Base-by-base conservation (phyloP, 2,113 vertebrate species). In the Maccullochella peelii region DNA sequence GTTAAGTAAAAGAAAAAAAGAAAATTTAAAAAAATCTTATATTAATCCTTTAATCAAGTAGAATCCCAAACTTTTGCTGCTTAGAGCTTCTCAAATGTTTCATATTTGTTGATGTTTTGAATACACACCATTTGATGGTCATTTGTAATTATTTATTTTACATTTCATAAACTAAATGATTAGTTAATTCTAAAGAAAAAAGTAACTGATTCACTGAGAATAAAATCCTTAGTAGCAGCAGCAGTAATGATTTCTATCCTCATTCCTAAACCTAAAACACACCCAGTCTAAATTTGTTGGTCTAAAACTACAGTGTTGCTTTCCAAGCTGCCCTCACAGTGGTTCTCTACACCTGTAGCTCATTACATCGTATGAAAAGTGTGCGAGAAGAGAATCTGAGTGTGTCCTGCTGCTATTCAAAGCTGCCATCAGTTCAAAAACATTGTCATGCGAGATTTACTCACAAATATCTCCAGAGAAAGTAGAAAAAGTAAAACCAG, bases 401-500 rank as follows among this genome's bases (percentile, higher is more conserved):
- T 36, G 36, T n/a, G 23, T 80, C 61, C 49, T 62, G 67, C 71
- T 82, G 11, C 30, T 61, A 55, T 69, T 30, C 69, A 70, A 58
- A 55, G 40, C 63, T 25, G 74, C 54, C 67, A 1, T 66, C 40
- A 68, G 67, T 49, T 77, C 63, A 88, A 78, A 88, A 85, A 84
- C 54, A 88, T 38, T 77, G 73, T 70, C 75, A 79, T 18, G 4
- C 8, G 54, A 88, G 80, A 85, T 88, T 81, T 82, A 85, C 79
- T 73, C 72, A 82, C 74, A 84, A 79, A 87, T 47, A 83, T 66
- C 65, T 63, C 49, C 9, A 65, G 70, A 84, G 52, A 73, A 79
- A 72, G 62, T 54, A 52, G 50, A 44, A 78, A 75, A 86, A 80
- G 62, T 55, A 52, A 89, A 91, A 83, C 20, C 58, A 23, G 61